Base-by-base conservation (phyloP, 2,888 invertebrate species). In the Campaea margaritaria region DNA sequence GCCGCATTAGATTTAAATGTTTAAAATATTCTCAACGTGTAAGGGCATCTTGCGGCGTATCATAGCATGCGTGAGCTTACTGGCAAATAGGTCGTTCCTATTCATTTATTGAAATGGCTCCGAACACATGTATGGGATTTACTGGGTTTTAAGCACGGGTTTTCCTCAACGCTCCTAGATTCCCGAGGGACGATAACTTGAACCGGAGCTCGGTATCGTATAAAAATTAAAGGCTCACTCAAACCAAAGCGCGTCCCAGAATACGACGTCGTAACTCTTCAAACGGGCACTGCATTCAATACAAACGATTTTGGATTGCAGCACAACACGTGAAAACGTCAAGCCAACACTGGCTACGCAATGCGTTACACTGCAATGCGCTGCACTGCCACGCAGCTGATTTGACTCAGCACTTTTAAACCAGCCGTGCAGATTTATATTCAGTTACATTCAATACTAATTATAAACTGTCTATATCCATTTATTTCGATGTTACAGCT, bases 11-110 rank as follows among this genome's bases (percentile, higher is more conserved):
- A 64, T 72, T 68, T 68, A 65, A 51, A 60, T 60, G 72, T 70
- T 72, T 79, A 73, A 79, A 69, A 80, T 81, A 87, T 87, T 86
- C 83, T 65, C 64, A 61, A 63, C 83, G 72, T 81, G 83, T 80
- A 70, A 75, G 73, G 74, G 75, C 73, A 70, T 71, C 69, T 73
- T 69, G 77, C 75, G 70, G 75, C 73, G 69, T 71, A 81, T 76
- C 65, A 75, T 67, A 63, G 58, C 62, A 67, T 53, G 73, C 86
- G 82, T 86, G 85, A 74, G 81, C 38, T 61, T 63, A 82, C 72
- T 86, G 59, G 69, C 65, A 79, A 83, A 75, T 64, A 76, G 67
- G 57, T 58, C 56, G 68, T 76, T 79, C 72, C 68, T 81, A 82
- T 79, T 81, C 76, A 79, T 78, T 70, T 81, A 82, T 80, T 81